A percentile compares a stretch with the other conserved stretches of the same genome.
Evolutionary conservation across 2,797 vertebrate species (phyloP).

Genomic region (Tragelaphus oryx): DNA sequence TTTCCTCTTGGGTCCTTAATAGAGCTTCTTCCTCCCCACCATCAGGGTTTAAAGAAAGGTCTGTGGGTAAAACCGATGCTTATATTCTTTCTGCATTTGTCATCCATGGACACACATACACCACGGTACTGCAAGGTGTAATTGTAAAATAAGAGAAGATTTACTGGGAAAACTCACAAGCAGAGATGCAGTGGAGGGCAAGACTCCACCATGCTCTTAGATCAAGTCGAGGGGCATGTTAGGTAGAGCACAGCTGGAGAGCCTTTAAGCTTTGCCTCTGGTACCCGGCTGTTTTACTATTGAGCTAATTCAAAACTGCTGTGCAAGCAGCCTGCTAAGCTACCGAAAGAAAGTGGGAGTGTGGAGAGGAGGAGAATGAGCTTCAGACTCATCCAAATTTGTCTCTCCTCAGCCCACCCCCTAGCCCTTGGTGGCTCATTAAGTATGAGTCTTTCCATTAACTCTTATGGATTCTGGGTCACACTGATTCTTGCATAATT

Average conservation of each 20-base stretch:
- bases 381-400: neutral
- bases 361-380: neutral
- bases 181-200: neutral
- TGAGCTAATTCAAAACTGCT: constrained; percentile 40
- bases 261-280: neutral
- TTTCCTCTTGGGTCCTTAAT: constrained; percentile 22
- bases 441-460: constrained; percentile 12
- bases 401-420: neutral
- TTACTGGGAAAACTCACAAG: neutral
- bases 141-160: constrained; percentile 24
- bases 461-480: neutral
- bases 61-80: neutral
- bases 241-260: constrained; percentile 17
- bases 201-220: neutral
- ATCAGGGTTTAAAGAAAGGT: constrained; percentile 4
- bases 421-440: neutral
- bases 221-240: neutral
- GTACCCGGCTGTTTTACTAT: neutral
- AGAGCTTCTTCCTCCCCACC: neutral
- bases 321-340: neutral
- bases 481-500: constrained; percentile 18
- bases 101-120: neutral
- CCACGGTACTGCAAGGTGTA: neutral
- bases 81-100: neutral
- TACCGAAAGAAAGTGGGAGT: neutral